Conservation (phyloP, 92 coral and sea anemone species). For the Micromussa lordhowensis region DNA sequence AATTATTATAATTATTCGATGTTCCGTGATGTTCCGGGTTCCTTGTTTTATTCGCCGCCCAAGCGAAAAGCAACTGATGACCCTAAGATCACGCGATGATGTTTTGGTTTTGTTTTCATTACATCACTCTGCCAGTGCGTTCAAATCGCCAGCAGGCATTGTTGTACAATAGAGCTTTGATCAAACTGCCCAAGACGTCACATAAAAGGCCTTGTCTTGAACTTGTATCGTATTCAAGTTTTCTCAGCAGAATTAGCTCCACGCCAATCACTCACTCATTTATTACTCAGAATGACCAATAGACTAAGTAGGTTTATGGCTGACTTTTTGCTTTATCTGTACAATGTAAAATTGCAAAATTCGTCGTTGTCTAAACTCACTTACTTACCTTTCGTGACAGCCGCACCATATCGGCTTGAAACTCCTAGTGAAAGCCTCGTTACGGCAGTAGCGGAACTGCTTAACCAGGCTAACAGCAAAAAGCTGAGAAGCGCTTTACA, state of each 20-base stretch:
- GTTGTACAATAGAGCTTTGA: neutral
- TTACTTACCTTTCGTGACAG: constrained; percentile 12
- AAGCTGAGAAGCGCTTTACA: neutral
- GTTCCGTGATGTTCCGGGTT: too few species aligned
- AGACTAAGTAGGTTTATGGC: too few species aligned
- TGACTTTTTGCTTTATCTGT: too few species aligned
- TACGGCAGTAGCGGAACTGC: neutral
- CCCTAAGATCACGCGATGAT: neutral
- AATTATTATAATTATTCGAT: too few species aligned
- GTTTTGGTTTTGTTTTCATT: neutral
- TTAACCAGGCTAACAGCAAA: constrained; percentile 1
- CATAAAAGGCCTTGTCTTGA: neutral
- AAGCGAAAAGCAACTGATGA: neutral
- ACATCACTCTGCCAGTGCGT: neutral
- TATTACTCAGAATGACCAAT: too few species aligned
- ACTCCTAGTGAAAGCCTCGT: neutral
- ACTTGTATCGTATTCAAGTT: neutral
- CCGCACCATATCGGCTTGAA: neutral
- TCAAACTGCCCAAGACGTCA: neutral
- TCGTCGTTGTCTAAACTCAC: too few species aligned
- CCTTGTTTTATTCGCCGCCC: too few species aligned
- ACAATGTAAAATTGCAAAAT: too few species aligned
- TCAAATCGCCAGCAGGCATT: neutral
- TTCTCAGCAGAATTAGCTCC: neutral
- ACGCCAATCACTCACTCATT: neutral